phyloP scores from a whole-genome alignment of 2,888 invertebrate genomes.

The Microctonus brassicae region DNA sequence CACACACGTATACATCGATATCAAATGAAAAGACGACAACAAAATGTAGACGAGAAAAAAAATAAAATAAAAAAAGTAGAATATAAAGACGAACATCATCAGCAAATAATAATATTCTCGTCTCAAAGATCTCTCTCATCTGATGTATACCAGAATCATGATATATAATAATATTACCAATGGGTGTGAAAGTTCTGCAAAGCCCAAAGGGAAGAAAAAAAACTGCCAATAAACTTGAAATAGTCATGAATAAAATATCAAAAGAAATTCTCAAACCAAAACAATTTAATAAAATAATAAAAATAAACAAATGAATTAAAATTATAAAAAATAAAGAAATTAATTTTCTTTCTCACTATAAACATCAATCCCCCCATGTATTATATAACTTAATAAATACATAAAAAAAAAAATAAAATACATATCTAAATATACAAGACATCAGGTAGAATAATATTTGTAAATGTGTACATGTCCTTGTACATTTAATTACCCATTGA shows the following conservation, averaged over 20 bases:
- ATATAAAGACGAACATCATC: constrained; percentile 19
- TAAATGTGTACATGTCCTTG: neutral
- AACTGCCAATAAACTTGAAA: neutral
- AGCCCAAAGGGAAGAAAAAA: no score
- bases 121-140: neutral
- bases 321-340: neutral
- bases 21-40: constrained; percentile 15
- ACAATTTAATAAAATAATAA: no score
- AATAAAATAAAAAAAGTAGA: neutral
- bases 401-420: neutral
- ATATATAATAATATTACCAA: constrained; percentile 31
- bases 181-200: neutral
- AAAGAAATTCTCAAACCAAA: no score
- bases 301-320: no score
- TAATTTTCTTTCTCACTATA: neutral
- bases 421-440: neutral
- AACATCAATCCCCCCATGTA: neutral
- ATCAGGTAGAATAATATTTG: neutral
- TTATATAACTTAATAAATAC: constrained; percentile 1
- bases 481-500: neutral
- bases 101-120: neutral
- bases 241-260: neutral
- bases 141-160: constrained; percentile 11
- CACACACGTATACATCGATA: constrained; percentile 28
- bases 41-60: constrained; percentile 4